Evolutionary conservation across 2,797 vertebrate genomes (phyloP), one percentile per base, ranked within the genome.

Genomic region (Falco biarmicus): DNA sequence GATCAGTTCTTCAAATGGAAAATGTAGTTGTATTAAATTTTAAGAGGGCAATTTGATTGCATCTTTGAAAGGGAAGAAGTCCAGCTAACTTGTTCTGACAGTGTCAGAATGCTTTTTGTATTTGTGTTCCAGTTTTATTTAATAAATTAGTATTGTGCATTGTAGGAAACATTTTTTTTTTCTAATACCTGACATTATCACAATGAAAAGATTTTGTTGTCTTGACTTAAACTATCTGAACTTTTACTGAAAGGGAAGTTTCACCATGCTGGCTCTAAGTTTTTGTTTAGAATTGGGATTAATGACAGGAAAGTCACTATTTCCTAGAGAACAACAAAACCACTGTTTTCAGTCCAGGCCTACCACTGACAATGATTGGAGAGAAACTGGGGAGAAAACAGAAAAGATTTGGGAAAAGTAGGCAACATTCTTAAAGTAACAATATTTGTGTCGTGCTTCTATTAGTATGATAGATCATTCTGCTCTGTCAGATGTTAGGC

Each of bases 21-120:
- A 96, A 90, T 80, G 56, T 51, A 84, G 41, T 57, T 89, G 26
- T 79, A 79, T 84, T 84, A 83, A 43, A 75, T 74, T 90, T 84
- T 76, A 56, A 73, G 51, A 60, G 77, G 50, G 84, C 9, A 79
- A 54, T 87, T 81, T 79, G 28, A 88, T 60, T 88, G 63, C 17
- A 65, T 87, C 92, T 94, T 91, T 87, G 65, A 81, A 84, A 91
- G 47, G 53, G 39, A 43, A 57, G 48, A 88, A 57, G 32, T 90
- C 85, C 51, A 94, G 20, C 59, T 90, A 73, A 60, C 26, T 87
- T 96, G 45, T 54, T 95, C 69, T 91, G 60, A 64, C 56, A 65
- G 56, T 20, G 17, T 83, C 85, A 93, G 68, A 94, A 87, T 85
- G 22, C 1, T 64, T 80, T 92, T 68, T 70, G 39, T 53, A 70